phyloP scores from a whole-genome alignment of 2,888 invertebrate genomes.

The Lutraria lutraria region DNA sequence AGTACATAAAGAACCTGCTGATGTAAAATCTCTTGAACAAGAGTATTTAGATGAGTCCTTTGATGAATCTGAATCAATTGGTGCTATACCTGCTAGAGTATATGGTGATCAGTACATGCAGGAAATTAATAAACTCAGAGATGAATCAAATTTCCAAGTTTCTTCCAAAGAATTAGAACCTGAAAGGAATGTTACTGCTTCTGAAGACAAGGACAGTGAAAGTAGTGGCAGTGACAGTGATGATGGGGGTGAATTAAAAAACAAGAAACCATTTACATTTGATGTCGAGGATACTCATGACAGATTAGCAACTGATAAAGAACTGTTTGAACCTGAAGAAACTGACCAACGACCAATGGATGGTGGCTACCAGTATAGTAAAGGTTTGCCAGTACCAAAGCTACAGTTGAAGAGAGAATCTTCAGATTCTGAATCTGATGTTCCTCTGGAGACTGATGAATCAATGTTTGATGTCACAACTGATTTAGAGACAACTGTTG shows the following conservation, averaged over 20 bases:
- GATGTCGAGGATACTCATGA: slow-evolving; percentile 35
- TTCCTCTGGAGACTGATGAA: slow-evolving; percentile 59
- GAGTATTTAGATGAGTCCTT: slow-evolving; percentile 77
- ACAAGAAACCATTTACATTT: slow-evolving; percentile 36
- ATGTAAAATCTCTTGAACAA: slow-evolving; percentile 76
- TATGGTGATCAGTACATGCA: slow-evolving; percentile 66
- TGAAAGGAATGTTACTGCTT: slow-evolving; percentile 51
- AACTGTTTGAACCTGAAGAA: slow-evolving; percentile 40
- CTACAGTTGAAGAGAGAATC: slow-evolving; percentile 59
- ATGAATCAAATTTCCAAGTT: slow-evolving; percentile 41
- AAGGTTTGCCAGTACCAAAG: slow-evolving; percentile 61
- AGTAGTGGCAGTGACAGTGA: slow-evolving; percentile 48
- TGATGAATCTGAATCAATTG: slow-evolving; percentile 80
- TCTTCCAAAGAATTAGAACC: slow-evolving; percentile 41
- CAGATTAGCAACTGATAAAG: slow-evolving; percentile 83
- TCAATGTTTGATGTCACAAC: slow-evolving; percentile 66
- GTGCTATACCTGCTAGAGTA: slow-evolving; percentile 63
- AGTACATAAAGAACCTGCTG: slow-evolving; percentile 84
- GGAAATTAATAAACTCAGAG: slow-evolving; percentile 56
- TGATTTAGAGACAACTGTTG: slow-evolving; percentile 60
- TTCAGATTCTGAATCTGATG: slow-evolving; percentile 68
- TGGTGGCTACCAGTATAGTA: slow-evolving; percentile 56
- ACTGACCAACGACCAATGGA: slow-evolving; percentile 45
- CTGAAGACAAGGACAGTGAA: slow-evolving; percentile 48
- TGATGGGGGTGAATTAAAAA: slow-evolving; percentile 52